Conservation (phyloP, 2,888 invertebrate genomes). For the Synergus umbraculus region DNA sequence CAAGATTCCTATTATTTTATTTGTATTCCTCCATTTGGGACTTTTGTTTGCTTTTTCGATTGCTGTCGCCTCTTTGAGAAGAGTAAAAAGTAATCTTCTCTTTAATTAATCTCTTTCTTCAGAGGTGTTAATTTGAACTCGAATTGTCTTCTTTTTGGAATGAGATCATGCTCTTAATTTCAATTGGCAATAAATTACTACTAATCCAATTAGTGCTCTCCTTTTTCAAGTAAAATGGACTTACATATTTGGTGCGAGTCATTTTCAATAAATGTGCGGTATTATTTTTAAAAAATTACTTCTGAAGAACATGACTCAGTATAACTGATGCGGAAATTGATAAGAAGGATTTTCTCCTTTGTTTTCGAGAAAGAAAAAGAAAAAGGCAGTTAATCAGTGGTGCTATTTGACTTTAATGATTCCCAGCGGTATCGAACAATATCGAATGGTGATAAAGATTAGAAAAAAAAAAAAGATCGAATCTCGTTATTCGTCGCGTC, state of each 20-base stretch:
- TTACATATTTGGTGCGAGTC: too few species aligned
- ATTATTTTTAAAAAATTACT: too few species aligned
- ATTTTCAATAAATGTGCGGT: too few species aligned
- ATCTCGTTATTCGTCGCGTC: conserved; percentile 11
- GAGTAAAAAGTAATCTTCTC: neutral
- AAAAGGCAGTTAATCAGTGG: conserved; percentile 11
- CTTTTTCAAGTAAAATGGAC: neutral
- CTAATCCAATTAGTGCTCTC: neutral
- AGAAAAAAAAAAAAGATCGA: conserved; percentile 8
- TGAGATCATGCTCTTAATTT: neutral
- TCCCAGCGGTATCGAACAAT: neutral
- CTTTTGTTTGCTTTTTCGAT: too few species aligned
- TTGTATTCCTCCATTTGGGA: too few species aligned
- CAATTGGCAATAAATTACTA: neutral
- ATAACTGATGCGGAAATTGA: neutral
- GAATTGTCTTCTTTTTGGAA: neutral
- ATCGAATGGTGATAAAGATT: conserved; percentile 9
- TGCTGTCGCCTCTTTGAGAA: too few species aligned
- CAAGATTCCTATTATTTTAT: too few species aligned
- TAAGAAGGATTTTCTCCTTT: conserved; percentile 11
- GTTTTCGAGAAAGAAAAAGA: conserved; percentile 5
- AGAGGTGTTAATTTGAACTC: neutral
- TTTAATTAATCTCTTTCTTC: neutral
- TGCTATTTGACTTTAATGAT: conserved; percentile 24
- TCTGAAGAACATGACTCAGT: too few species aligned